Evolutionary conservation across 64 coral and sea anemone genomes (phyloP), one percentile per base, ranked within the genome.

Genomic region (Dendrophyllia cribrosa): DNA sequence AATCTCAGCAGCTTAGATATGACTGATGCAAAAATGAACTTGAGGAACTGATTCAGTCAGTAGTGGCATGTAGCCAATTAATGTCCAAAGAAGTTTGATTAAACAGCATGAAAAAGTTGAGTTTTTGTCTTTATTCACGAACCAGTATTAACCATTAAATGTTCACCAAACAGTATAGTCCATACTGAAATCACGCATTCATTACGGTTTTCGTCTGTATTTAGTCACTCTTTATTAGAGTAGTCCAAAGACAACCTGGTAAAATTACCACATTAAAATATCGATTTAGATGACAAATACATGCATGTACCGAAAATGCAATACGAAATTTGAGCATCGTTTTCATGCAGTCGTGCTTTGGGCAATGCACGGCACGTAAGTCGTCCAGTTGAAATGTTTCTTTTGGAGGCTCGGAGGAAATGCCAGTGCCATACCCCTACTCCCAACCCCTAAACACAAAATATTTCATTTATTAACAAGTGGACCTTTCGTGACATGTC

Each of bases 1-100:
- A 78, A 78, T 78, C 16, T 78, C 75, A 58, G 75, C 51, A 78
- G 75, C 75, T 20, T 78, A 78, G 23, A 5, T 20, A 78, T 78
- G 75, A 78, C 50, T 10, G 44, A 72, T 5, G 51, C 56, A 78
- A 50, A 23, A 58, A 58, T 4, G 4, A 58, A 78, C 51, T 58
- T 4, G 50, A 78, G 8, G 17, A n/a, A 78, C 50, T 58, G 50
- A 58, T 78, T 78, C 75, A 78, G 75, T 26, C 50, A 78, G 51
- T 78, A 78, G 51, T 58, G 51, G 75, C 50, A 78, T 78, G 75
- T 12, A 20, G 21, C 50, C 17, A 78, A 78, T 78, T 4, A 78
- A 78, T 55, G 51, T 78, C 24, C 50, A 78, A 78, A 78, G n/a
- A 20, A 3, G 4, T 78, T 56, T 50, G 75, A 78, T 78, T 78